Evolutionary conservation across 1,140 invertebrate genomes (phyloP).

Genomic region (Mamestra configurata): DNA sequence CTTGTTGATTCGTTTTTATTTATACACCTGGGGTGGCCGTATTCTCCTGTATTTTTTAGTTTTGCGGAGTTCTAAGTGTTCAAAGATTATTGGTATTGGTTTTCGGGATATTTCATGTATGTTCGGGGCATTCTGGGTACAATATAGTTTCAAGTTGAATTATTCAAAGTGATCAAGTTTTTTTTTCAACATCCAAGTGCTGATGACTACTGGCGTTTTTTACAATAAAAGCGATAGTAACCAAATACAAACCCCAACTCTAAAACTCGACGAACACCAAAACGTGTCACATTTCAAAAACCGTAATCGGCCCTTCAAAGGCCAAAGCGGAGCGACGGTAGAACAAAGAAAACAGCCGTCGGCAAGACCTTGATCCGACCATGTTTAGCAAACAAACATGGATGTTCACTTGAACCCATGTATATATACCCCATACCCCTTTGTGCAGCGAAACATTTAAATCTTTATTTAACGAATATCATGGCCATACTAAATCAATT

Average conservation of each 20-base stretch:
- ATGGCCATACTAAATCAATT: slow-evolving; percentile 24
- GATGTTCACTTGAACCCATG: slow-evolving; percentile 25
- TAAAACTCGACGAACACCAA: neutral
- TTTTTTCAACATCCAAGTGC: no score
- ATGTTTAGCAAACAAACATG: slow-evolving; percentile 34
- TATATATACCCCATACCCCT: neutral
- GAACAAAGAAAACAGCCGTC: slow-evolving; percentile 45
- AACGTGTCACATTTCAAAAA: neutral
- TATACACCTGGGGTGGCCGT: slow-evolving; percentile 7
- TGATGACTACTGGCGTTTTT: neutral
- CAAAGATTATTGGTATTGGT: neutral
- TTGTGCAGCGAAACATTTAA: slow-evolving; percentile 39
- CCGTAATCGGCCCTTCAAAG: slow-evolving; percentile 23
- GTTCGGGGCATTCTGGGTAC: no score
- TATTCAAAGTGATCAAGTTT: no score
- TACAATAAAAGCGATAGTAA: neutral
- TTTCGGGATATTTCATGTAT: neutral
- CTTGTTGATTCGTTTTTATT: slow-evolving; percentile 43
- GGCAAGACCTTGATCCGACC: slow-evolving; percentile 31
- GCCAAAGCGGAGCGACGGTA: neutral
- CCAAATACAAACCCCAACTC: neutral
- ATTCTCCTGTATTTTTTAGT: neutral
- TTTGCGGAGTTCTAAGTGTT: neutral
- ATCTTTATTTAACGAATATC: slow-evolving; percentile 31
- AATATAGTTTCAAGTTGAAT: no score